Evolutionary conservation across 2,797 vertebrate species (phyloP), one percentile per base, ranked within the genome.

Genomic region (Coranthus polyacanthus): DNA sequence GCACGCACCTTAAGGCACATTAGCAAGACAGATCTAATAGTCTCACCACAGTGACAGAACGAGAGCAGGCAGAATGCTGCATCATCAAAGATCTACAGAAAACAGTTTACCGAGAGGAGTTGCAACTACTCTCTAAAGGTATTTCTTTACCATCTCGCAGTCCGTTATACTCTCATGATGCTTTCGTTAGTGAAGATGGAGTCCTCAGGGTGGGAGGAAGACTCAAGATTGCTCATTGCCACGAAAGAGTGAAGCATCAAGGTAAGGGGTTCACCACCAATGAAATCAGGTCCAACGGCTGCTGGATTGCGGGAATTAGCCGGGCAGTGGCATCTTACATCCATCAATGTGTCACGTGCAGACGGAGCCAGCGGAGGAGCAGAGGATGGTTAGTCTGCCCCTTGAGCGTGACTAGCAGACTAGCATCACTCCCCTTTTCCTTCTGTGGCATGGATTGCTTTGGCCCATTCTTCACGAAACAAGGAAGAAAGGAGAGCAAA

Each of bases 391-490:
- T 34, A 60, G 70, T 18, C 5, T 70, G 3, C 39, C 45, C 1
- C n/a, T 26, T 24, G 37, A 56, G 9, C n/a, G n/a, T 12, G 15
- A 50, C 16, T 60, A 70, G n/a, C 24, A n/a, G n/a, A n/a, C n/a
- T n/a, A n/a, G n/a, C 54, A 17, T 52, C 32, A 2, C 63, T 62
- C 11, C 62, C 52, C 0, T 80, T 80, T 21, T 53, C 68, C 2
- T 81, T 24, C 3, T 57, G 50, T 46, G 51, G 74, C 3, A 58
- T 78, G 24, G 61, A 82, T 26, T 63, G 32, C 29, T 78, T 78
- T 13, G 61, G 52, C 13, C 71, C 58, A 0, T 68, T 78, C 9
- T 6, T 47, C 1, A 38, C 49, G 8, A 77, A 61, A 52, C 32
- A 70, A 18, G 36, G 44, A 38, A 54, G 58, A 43, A 70, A 62